Evolutionary conservation across 2,113 vertebrate genomes (phyloP).

Genomic region (Delphinapterus leucas): DNA sequence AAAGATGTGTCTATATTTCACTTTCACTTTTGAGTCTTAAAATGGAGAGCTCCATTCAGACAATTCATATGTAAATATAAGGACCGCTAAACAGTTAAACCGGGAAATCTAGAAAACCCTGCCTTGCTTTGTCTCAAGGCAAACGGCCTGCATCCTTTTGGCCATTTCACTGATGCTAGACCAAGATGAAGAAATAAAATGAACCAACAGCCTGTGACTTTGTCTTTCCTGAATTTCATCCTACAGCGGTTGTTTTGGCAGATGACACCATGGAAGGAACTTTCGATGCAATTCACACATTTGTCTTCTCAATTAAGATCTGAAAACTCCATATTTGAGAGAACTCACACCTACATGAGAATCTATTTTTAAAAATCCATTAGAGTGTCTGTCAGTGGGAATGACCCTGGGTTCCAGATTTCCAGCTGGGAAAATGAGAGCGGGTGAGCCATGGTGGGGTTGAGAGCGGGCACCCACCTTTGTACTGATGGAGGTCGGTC

Average conservation of each 20-base stretch:
- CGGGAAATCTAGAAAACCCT: not conserved
- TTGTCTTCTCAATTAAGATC: slow-evolving; percentile 41
- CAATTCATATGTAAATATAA: not conserved
- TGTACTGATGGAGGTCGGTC: slow-evolving; percentile 92
- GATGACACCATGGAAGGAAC: not conserved
- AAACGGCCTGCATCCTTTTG: not conserved
- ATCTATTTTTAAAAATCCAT: slow-evolving; percentile 53
- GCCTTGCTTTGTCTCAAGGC: not conserved
- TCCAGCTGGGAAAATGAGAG: not conserved
- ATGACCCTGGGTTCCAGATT: not conserved
- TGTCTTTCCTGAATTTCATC: not conserved
- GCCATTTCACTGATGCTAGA: not conserved
- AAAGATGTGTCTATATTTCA: not conserved
- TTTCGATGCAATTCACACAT: slow-evolving; percentile 8
- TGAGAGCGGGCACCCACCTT: slow-evolving; percentile 83
- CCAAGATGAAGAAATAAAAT: not conserved
- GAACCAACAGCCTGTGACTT: not conserved
- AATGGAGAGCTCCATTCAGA: not conserved
- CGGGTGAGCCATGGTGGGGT: rapidly evolving
- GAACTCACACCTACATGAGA: slow-evolving; percentile 26
- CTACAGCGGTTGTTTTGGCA: not conserved
- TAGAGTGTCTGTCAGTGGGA: not conserved
- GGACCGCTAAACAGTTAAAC: not conserved
- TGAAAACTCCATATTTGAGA: slow-evolving; percentile 33
- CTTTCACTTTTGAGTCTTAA: slow-evolving; percentile 1